Conservation (phyloP, 2,888 invertebrate genomes). For the Ferrisia virgata region DNA sequence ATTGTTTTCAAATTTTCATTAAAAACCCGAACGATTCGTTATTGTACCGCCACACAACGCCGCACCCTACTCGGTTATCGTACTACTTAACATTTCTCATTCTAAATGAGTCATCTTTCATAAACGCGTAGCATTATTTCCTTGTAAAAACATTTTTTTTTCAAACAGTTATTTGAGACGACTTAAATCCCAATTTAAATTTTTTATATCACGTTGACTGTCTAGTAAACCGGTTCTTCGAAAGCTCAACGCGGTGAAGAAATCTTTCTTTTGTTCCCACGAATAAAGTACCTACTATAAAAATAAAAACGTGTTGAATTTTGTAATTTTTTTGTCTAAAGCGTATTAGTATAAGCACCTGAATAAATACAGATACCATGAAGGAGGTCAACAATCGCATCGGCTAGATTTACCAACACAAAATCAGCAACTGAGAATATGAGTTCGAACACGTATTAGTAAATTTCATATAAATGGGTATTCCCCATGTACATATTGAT, state of each 20-base stretch:
- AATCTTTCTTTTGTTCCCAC: slow-evolving; percentile 15
- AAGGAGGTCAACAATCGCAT: background rate
- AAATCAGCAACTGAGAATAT: background rate
- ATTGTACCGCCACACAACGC: background rate
- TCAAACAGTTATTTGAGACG: background rate
- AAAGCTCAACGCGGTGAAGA: slow-evolving; percentile 1
- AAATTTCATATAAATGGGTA: background rate
- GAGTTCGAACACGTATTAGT: background rate
- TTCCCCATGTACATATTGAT: background rate
- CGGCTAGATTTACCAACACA: background rate
- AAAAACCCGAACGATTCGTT: too few relatives aligned
- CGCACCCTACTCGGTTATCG: background rate
- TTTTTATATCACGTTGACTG: background rate
- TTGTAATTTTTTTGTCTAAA: background rate
- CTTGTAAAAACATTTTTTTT: background rate
- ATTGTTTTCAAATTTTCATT: too few relatives aligned
- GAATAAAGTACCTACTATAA: background rate
- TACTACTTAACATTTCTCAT: background rate
- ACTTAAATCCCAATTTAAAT: slow-evolving; percentile 1
- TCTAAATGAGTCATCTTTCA: background rate
- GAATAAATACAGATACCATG: background rate
- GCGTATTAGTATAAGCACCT: background rate
- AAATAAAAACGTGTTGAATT: background rate
- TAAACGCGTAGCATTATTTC: background rate
- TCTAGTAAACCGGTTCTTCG: background rate